A percentile compares a stretch with the other conserved stretches of the same genome.
phyloP scores from a whole-genome alignment of 1,140 invertebrate genomes.

The Archivesica marissinica region DNA sequence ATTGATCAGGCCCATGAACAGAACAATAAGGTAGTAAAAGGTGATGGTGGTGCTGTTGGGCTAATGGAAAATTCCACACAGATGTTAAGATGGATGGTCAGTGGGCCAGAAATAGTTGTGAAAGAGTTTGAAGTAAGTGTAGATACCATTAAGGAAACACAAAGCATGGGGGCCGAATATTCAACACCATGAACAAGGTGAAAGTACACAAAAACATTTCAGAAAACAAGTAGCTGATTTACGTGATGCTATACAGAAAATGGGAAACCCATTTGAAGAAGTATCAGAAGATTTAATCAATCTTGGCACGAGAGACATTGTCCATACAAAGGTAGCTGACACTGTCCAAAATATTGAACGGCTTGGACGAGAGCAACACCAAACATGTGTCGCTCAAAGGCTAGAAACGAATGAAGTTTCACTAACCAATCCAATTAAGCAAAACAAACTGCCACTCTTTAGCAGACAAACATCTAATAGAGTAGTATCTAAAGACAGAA shows the following conservation, averaged over 20 bases:
- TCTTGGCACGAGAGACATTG: background rate
- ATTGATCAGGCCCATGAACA: slow-evolving; percentile 74
- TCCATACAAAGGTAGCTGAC: background rate
- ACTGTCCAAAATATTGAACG: background rate
- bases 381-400: background rate
- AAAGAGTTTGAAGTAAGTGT: slow-evolving; percentile 16
- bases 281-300: background rate
- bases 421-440: slow-evolving; percentile 10
- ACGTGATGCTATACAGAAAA: background rate
- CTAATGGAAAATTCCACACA: slow-evolving; percentile 42
- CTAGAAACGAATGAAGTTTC: background rate
- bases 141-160: background rate
- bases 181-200: background rate
- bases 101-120: slow-evolving; percentile 52
- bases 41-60: slow-evolving; percentile 71
- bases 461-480: background rate
- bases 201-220: background rate
- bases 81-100: slow-evolving; percentile 42
- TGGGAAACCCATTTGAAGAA: slow-evolving; percentile 14
- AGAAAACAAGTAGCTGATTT: background rate
- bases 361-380: background rate
- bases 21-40: slow-evolving; percentile 63
- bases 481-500: background rate
- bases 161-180: too few relatives aligned
- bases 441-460: background rate